Evolutionary conservation across 1,140 invertebrate genomes (phyloP).

Genomic region (Drosophila setifemur): DNA sequence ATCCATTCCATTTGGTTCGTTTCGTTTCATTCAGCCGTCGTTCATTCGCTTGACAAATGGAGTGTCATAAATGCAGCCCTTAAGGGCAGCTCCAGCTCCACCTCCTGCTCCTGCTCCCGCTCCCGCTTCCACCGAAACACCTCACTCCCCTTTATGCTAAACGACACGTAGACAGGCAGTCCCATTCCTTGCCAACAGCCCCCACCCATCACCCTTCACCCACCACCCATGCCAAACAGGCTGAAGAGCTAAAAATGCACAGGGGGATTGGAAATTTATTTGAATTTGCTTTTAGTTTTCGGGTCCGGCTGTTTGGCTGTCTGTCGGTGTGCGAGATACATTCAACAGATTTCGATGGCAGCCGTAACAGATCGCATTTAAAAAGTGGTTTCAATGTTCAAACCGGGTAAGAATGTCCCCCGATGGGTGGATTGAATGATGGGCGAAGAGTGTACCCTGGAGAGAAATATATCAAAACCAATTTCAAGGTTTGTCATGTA

Average conservation of each 20-base stretch:
- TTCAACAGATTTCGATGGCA: constrained; percentile 80
- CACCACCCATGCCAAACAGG: constrained; percentile 27
- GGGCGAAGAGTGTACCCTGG: background rate
- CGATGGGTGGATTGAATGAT: background rate
- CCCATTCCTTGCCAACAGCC: constrained; percentile 15
- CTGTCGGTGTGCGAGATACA: constrained; percentile 45
- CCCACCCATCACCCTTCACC: background rate
- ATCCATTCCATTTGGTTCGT: constrained; percentile 32
- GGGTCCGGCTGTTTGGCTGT: constrained; percentile 15
- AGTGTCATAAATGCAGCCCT: constrained; percentile 81
- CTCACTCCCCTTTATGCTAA: constrained; percentile 65
- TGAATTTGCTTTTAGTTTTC: constrained; percentile 81
- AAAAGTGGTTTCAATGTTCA: constrained; percentile 72
- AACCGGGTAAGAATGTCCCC: constrained; percentile 9
- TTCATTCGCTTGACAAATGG: constrained; percentile 79
- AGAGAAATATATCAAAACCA: background rate
- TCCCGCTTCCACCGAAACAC: background rate
- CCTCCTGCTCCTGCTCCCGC: background rate
- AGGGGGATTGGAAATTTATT: constrained; percentile 81
- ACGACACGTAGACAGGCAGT: constrained; percentile 61
- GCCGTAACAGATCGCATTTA: constrained; percentile 76
- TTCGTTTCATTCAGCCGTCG: constrained; percentile 56
- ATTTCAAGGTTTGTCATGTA: too few relatives aligned
- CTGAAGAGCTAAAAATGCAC: constrained; percentile 75
- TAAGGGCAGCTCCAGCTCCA: constrained; percentile 50